phyloP scores from a whole-genome alignment of 2,888 invertebrate species.

The Drosophila mulleri region DNA sequence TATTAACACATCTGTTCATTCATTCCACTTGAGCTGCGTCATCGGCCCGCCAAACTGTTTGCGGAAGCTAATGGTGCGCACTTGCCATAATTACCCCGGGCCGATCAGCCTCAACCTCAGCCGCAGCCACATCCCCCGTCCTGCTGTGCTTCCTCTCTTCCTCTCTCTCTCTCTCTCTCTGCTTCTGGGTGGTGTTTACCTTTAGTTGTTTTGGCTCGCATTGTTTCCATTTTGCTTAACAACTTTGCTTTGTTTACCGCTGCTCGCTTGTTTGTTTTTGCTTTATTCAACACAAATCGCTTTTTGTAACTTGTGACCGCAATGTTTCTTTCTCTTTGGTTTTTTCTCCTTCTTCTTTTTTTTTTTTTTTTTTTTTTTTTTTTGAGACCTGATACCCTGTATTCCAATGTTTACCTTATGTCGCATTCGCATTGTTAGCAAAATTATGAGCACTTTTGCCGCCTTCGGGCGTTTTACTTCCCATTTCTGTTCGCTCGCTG shows the following conservation, averaged over 20 bases:
- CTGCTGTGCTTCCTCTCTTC: conserved; percentile 4
- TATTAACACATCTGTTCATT: conserved; percentile 85
- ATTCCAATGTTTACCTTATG: conserved; percentile 48
- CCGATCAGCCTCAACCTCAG: conserved; percentile 27
- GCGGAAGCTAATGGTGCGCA: conserved; percentile 80
- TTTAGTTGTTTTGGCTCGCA: conserved; percentile 45
- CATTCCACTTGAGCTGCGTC: conserved; percentile 83
- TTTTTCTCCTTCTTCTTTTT: too few species aligned
- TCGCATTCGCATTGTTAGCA: conserved; percentile 56
- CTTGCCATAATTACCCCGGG: conserved; percentile 78
- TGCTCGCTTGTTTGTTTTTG: conserved; percentile 69
- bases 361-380: conserved; percentile 15
- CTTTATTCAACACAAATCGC: conserved; percentile 65
- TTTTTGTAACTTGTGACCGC: conserved; percentile 75
- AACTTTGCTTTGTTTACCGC: conserved; percentile 63
- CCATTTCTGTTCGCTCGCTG: conserved; percentile 8
- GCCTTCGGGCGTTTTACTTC: conserved; percentile 61
- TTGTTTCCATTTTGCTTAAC: conserved; percentile 69
- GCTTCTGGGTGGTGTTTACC: conserved; percentile 62
- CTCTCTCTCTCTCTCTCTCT: neutral
- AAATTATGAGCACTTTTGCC: conserved; percentile 71
- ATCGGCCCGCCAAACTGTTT: conserved; percentile 62
- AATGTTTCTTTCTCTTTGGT: conserved; percentile 28
- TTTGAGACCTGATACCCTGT: conserved; percentile 20
- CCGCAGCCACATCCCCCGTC: conserved; percentile 11